Conservation (phyloP, 2,113 vertebrate genomes). For the Orientallactaga bullata region DNA sequence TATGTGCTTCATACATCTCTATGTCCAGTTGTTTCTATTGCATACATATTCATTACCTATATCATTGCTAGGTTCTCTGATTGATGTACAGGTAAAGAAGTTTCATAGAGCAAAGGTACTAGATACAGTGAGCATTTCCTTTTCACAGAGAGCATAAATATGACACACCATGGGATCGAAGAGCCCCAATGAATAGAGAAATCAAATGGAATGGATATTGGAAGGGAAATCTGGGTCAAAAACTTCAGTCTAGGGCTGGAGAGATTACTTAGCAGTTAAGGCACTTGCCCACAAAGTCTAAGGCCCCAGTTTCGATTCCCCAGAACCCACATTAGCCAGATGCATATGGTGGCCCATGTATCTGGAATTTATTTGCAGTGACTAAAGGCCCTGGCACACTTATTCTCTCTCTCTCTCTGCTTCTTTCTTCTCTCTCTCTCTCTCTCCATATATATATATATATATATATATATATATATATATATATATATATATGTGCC, state of each 20-base stretch:
- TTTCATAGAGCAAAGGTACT: background rate
- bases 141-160: conserved; percentile 50
- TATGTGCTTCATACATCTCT: background rate
- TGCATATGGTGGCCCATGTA: no score
- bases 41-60: background rate
- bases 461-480: no score
- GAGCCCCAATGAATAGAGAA: background rate
- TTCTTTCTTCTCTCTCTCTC: no score
- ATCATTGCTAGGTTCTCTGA: background rate
- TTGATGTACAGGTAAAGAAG: background rate
- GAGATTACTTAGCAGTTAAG: no score
- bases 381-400: no score
- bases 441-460: no score
- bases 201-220: background rate
- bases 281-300: no score
- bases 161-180: background rate
- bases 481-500: no score
- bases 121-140: background rate
- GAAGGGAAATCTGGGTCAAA: background rate
- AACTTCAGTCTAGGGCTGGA: background rate
- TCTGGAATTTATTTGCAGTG: no score
- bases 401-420: no score
- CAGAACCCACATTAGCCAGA: no score
- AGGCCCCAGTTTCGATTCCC: no score
- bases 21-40: conserved; percentile 21